Percentiles rank a stretch among this genome's conserved stretches.
These are phyloP conservation scores for Hemicentrotus pulcherrimus DNA, from an alignment of 35 echinoderm and acorn worm species.

Conservation along the genomic window DNA sequence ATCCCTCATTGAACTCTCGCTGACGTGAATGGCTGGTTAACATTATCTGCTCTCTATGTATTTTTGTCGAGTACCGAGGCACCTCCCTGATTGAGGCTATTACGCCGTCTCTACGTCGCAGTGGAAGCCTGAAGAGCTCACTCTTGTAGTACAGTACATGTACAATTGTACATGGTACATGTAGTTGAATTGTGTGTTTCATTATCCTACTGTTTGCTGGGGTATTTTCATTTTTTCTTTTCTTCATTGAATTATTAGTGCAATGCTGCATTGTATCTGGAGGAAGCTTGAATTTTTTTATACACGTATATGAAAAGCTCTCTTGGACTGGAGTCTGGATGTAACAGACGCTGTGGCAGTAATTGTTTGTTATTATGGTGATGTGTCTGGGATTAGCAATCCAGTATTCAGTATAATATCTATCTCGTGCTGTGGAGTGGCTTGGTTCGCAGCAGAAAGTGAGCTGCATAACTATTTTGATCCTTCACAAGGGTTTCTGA, in stretches of 20 bases:
- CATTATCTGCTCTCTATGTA: background rate
- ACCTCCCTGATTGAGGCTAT: background rate
- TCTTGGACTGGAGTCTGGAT: background rate
- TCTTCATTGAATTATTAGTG: background rate
- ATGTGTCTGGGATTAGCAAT: background rate
- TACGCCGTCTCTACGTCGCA: background rate
- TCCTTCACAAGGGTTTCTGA: background rate
- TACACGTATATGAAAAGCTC: background rate
- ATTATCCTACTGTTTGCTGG: background rate
- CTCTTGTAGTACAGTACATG: background rate
- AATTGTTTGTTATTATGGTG: background rate
- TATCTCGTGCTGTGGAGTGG: background rate
- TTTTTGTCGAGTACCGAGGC: background rate
- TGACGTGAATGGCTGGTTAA: background rate
- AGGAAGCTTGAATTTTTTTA: background rate
- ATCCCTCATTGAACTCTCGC: background rate
- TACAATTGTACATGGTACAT: too few relatives aligned
- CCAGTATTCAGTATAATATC: background rate
- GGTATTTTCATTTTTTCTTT: background rate
- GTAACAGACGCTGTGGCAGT: background rate
- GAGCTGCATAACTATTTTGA: background rate
- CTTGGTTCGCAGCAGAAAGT: background rate
- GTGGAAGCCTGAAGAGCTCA: background rate
- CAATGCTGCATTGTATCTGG: background rate
- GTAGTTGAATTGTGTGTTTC: background rate